Base-by-base conservation (phyloP, 2,888 invertebrate species). In the Protophormia terraenovae region DNA sequence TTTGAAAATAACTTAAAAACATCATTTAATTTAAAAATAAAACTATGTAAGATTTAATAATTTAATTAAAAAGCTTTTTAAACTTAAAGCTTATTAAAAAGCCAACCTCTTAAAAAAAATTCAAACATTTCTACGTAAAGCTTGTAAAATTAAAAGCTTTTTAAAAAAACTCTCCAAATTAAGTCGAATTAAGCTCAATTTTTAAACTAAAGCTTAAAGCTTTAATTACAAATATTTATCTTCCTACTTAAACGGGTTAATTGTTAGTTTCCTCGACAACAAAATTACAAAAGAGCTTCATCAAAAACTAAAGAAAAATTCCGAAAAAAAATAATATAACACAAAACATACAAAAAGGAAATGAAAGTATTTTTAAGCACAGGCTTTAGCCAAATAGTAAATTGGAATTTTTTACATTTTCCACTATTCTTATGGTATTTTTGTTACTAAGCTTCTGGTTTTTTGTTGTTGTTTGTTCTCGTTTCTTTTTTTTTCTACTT, bases 331-430 rank as follows among this genome's bases (percentile, higher is more conserved):
- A 45, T n/a, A n/a, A n/a, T n/a, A n/a, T n/a, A n/a, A n/a, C n/a
- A 32, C 8, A 0, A 41, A 80, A 72, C n/a, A n/a, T n/a, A 38
- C 53, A 80, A 78, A 84, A 38, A 71, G 79, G 79, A 80, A 76
- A 79, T 71, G 75, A 82, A 86, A 86, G 81, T 79, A 78, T 84
- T 76, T 82, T 81, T 66, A 76, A 80, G 84, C 76, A 76, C 76
- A 77, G 86, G 82, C 84, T 87, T 86, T 83, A 86, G 82, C 67
- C 83, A 86, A 86, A 86, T 86, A 79, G 83, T 86, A 87, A 87
- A 88, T 86, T 86, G 86, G 87, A 86, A 85, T 81, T 83, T n/a
- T 83, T 73, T 83, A 62, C 62, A 69, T 62, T 41, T 35, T 75
- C 66, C 75, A 79, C 77, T 73, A 64, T 12, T 47, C 76, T 75